Percentiles rank a stretch among this genome's conserved stretches.
These are phyloP conservation scores for Oryzaephilus surinamensis DNA, from an alignment of 1,140 invertebrate genomes.

Conservation along the genomic window DNA sequence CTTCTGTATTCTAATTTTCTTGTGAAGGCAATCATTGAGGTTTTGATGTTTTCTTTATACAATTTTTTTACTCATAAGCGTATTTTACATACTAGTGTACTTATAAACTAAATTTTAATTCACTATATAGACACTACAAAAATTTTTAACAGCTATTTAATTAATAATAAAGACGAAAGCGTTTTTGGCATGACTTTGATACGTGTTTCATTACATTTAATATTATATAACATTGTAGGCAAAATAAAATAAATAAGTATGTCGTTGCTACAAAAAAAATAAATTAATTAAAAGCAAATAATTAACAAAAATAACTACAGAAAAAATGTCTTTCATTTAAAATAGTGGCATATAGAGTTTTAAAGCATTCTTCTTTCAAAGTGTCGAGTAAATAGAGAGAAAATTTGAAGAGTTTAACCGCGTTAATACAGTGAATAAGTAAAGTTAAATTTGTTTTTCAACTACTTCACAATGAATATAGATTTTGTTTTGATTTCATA, in stretches of 20 bases:
- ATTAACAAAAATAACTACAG: neutral
- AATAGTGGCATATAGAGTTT: slow-evolving; percentile 2
- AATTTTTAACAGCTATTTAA: no score
- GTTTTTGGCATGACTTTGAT: slow-evolving; percentile 21
- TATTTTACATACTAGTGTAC: slow-evolving; percentile 11
- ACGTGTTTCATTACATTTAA: slow-evolving; percentile 12
- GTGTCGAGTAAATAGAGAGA: slow-evolving; percentile 10
- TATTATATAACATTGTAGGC: no score
- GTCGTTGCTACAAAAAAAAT: no score
- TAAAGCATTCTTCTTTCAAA: neutral
- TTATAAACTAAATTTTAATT: slow-evolving; percentile 9
- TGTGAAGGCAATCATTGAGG: slow-evolving; percentile 6
- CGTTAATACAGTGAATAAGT: neutral
- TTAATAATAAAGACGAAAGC: slow-evolving; percentile 15
- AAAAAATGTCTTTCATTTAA: neutral
- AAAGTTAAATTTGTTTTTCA: slow-evolving; percentile 3
- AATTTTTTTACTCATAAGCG: slow-evolving; percentile 9
- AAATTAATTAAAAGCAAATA: neutral
- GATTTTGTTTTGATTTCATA: slow-evolving; percentile 24
- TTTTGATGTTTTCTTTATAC: neutral
- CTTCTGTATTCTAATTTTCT: no score
- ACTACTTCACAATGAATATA: slow-evolving; percentile 2
- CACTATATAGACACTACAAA: no score
- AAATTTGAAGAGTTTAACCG: slow-evolving; percentile 6
- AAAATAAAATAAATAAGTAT: no score